Percentiles rank a stretch among this genome's conserved stretches.
Conservation (phyloP, 2,113 vertebrate genomes). For the Tylochromis polylepis region DNA sequence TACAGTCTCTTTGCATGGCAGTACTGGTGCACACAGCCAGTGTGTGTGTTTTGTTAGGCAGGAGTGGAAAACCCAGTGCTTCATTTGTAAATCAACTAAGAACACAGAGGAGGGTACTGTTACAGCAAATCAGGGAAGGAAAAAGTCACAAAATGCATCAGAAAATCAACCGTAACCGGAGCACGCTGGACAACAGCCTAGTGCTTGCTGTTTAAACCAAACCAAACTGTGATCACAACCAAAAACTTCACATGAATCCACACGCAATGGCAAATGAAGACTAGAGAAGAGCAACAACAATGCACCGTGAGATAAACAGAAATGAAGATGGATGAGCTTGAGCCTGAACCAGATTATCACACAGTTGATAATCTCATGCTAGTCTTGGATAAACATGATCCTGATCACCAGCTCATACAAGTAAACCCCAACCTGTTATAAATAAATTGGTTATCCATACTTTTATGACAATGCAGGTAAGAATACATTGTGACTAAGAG, state of each 20-base stretch:
- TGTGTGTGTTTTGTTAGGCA: neutral
- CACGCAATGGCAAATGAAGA: neutral
- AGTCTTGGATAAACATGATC: neutral
- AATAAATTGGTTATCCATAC: neutral
- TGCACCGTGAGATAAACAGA: neutral
- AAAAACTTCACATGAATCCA: neutral
- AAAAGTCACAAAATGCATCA: neutral
- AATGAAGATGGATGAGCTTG: neutral
- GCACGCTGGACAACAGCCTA: neutral
- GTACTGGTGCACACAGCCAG: neutral
- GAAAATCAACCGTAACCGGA: neutral
- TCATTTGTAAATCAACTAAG: neutral
- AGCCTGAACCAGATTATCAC: neutral
- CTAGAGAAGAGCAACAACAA: neutral
- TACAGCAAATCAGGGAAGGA: no score
- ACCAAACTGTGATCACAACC: neutral
- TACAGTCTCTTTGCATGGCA: neutral
- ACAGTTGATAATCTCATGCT: neutral
- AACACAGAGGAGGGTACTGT: neutral
- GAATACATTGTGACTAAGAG: neutral
- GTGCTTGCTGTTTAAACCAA: neutral
- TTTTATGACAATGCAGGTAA: fast-evolving
- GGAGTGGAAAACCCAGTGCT: neutral
- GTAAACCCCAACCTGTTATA: neutral
- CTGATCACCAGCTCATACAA: neutral